Conservation (phyloP, 2,797 vertebrate species). For the Remorina albescens region DNA sequence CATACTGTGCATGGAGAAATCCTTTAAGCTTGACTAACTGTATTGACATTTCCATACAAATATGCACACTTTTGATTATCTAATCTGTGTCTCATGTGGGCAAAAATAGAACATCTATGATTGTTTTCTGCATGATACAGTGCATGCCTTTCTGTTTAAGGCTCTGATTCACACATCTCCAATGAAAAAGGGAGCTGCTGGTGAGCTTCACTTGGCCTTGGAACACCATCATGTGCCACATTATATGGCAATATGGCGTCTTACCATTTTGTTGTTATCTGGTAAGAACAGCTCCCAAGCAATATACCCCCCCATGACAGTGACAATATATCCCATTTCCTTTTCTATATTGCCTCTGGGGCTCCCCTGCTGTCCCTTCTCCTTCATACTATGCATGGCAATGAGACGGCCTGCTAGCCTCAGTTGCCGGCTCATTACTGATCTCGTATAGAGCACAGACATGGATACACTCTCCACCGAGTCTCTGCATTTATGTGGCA, state of each 20-base stretch:
- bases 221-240: not conserved
- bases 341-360: slow-evolving; percentile 52
- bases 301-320: slow-evolving; percentile 46
- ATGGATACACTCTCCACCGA: slow-evolving; percentile 42
- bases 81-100: slow-evolving; percentile 55
- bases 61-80: slow-evolving; percentile 58
- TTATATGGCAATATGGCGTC: slow-evolving; percentile 17
- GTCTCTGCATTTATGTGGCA: slow-evolving; percentile 29
- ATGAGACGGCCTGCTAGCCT: slow-evolving; percentile 58
- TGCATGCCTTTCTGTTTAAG: slow-evolving; percentile 17
- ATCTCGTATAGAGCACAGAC: slow-evolving; percentile 51
- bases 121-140: slow-evolving; percentile 34
- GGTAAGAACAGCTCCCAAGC: slow-evolving; percentile 49
- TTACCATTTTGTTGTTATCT: slow-evolving; percentile 39
- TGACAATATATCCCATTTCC: slow-evolving; percentile 51
- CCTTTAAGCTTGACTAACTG: slow-evolving; percentile 41
- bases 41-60: slow-evolving; percentile 58
- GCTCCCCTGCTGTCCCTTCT: slow-evolving; percentile 53
- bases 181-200: slow-evolving; percentile 33
- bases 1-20: slow-evolving; percentile 13
- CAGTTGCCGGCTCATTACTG: slow-evolving; percentile 63
- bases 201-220: slow-evolving; percentile 8
- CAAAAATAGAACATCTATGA: slow-evolving; percentile 54
- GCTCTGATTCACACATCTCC: slow-evolving; percentile 39
- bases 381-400: slow-evolving; percentile 66